Conservation (phyloP, 2,113 vertebrate genomes). For the Odontesthes bonariensis region DNA sequence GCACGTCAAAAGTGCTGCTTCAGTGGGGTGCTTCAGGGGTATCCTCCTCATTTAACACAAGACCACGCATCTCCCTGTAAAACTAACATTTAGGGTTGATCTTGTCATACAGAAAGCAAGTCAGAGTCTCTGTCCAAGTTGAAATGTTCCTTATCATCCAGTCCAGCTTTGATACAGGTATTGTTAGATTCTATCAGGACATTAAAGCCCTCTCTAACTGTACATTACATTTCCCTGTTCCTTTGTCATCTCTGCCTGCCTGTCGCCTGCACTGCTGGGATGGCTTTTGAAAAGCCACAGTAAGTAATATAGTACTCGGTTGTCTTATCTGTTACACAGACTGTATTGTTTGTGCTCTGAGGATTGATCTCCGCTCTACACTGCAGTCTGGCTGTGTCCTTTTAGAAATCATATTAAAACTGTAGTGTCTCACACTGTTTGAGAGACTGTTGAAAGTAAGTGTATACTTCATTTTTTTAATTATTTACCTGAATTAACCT, state of each 20-base stretch:
- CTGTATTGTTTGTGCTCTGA: constrained; percentile 6
- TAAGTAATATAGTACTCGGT: neutral
- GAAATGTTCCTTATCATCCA: neutral
- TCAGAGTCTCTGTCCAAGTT: neutral
- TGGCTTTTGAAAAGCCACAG: constrained; percentile 33
- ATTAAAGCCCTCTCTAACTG: constrained; percentile 1
- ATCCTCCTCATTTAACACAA: too few species aligned
- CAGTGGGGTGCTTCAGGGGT: too few species aligned
- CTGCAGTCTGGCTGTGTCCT: constrained; percentile 7
- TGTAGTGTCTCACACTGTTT: neutral
- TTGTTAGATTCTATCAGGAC: constrained; percentile 24
- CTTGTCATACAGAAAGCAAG: neutral
- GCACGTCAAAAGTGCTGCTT: too few species aligned
- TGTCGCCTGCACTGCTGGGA: constrained; percentile 8
- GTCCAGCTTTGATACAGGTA: constrained; percentile 6
- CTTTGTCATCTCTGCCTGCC: constrained; percentile 15
- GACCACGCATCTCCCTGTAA: neutral
- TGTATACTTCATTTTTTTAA: neutral
- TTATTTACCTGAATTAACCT: constrained; percentile 5
- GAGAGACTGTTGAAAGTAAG: neutral
- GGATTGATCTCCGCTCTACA: constrained; percentile 19
- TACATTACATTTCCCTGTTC: constrained; percentile 20
- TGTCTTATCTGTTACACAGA: constrained; percentile 37
- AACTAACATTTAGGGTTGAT: neutral
- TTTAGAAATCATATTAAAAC: constrained; percentile 10